Evolutionary conservation across 2,113 vertebrate species (phyloP), one percentile per base, ranked within the genome.

Genomic region (Antennarius striatus): DNA sequence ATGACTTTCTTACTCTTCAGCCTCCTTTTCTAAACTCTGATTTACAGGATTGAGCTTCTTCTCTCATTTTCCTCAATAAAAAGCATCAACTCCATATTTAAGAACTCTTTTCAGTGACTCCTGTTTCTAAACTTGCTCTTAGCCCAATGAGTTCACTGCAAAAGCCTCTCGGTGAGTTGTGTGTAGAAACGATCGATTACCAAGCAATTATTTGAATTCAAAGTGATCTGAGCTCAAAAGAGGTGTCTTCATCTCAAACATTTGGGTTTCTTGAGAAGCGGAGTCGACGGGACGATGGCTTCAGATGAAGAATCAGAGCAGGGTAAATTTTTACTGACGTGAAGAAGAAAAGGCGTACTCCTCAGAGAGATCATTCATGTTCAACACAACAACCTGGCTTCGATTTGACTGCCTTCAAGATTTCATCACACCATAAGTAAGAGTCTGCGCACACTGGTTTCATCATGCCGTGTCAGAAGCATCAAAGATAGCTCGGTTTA

Each of bases 401-500:
- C 58, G 65, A 32, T 79, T 53, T 54, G 73, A 17, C 65, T 66
- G 51, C 65, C 80, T 71, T 79, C 65, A 52, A 28, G 63, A 79
- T 83, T 82, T 82, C 79, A 65, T 89, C 87, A 73, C 51, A 52
- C 46, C 57, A 17, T 0, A 50, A 39, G 60, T 9, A 10, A 73
- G 58, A 48, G 56, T 61, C 62, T 46, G 66, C 54, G 49, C 22
- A 40, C 43, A 22, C 56, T 54, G 54, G 64, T 80, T 83, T 79
- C 78, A 79, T 87, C 87, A 79, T 56, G 57, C 67, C 72, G 84
- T 62, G 78, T 77, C 75, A 65, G 36, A 53, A 47, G 79, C 77
- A 75, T 90, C 84, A 91, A 86, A 89, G 54, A 49, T 69, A 52
- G 51, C 64, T 67, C 51, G 29, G 22, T 83, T 63, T 64, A 63